Conservation (phyloP, 2,797 vertebrate species). For the Chloroceryle inda region DNA sequence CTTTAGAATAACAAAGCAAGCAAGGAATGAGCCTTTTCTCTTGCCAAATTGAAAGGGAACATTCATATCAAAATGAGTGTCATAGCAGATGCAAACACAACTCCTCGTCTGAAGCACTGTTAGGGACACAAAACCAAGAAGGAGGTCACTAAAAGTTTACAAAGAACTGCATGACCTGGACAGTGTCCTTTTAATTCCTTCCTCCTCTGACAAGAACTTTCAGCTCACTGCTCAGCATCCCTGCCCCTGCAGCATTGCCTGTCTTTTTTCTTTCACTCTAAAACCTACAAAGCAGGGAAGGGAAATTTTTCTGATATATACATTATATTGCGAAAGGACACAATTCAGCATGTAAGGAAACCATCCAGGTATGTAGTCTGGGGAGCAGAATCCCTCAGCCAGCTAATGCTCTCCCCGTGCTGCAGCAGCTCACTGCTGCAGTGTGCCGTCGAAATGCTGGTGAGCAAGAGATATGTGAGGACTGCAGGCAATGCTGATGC, state of each 20-base stretch:
- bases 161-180: background rate
- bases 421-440: background rate
- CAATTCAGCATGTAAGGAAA: background rate
- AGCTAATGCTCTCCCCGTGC: background rate
- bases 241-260: background rate
- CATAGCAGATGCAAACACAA: background rate
- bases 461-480: background rate
- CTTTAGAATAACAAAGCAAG: background rate
- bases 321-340: background rate
- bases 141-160: background rate
- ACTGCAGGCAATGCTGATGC: background rate
- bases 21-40: background rate
- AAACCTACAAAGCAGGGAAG: background rate
- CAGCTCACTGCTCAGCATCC: background rate
- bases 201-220: background rate
- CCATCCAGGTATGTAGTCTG: background rate
- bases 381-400: background rate
- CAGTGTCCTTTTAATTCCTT: background rate
- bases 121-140: background rate
- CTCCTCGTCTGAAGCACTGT: background rate
- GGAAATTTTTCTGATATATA: background rate
- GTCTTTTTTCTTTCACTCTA: background rate
- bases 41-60: background rate
- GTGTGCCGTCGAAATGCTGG: rapidly evolving
- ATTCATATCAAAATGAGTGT: background rate